These are phyloP conservation scores for Palaemon carinicauda DNA, from an alignment of 1,140 invertebrate genomes.

Conservation along the genomic window DNA sequence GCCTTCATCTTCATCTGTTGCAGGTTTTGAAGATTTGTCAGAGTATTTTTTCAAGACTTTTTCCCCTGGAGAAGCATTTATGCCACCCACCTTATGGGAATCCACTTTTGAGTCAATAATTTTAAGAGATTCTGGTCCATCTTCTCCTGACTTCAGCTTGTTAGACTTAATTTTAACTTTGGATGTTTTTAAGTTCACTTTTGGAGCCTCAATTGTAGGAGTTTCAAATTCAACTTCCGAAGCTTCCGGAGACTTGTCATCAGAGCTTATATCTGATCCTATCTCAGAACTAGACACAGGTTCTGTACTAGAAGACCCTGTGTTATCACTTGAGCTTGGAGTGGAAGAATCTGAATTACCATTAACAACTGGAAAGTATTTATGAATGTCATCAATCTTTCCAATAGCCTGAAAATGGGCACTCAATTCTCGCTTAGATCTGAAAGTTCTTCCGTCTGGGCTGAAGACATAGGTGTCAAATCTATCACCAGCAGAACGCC, in stretches of 20 bases:
- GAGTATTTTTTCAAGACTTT: no score
- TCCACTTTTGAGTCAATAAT: no score
- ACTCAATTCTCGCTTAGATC: conserved; percentile 52
- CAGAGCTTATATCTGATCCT: conserved; percentile 49
- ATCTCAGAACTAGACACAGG: conserved; percentile 56
- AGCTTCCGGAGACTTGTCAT: conserved; percentile 49
- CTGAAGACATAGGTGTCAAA: conserved; percentile 59
- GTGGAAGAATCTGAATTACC: conserved; percentile 40
- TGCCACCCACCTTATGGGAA: no score
- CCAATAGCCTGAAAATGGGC: conserved; percentile 56
- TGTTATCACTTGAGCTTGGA: conserved; percentile 55
- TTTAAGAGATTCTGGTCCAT: no score
- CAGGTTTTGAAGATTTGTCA: no score
- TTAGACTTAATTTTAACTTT: no score
- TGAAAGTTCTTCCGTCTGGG: conserved; percentile 57
- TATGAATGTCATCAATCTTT: conserved; percentile 58
- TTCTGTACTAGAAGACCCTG: conserved; percentile 57
- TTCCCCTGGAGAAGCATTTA: no score
- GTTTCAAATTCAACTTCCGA: conserved; percentile 40
- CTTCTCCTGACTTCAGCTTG: no score
- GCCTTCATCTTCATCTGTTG: no score
- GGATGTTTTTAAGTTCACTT: no score
- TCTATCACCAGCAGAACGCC: conserved; percentile 36
- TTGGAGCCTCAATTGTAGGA: not conserved
- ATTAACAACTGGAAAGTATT: conserved; percentile 57